phyloP scores from a whole-genome alignment of 2,888 invertebrate species.

The Hybos culiciformis region DNA sequence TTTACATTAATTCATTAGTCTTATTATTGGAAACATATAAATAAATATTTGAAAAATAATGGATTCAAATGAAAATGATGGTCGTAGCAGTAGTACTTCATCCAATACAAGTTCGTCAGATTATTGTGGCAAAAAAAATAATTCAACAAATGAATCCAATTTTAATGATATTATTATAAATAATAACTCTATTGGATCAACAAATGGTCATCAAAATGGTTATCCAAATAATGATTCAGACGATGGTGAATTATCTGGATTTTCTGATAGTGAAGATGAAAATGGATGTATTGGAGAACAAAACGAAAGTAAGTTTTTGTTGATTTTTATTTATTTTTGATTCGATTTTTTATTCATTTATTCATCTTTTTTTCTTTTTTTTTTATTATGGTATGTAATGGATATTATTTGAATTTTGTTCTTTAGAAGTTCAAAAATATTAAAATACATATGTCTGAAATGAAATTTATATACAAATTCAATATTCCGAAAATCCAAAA shows the following conservation, averaged over 20 bases:
- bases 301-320: slow-evolving; percentile 20
- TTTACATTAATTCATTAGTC: too few species aligned
- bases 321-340: background rate
- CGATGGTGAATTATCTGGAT: slow-evolving; percentile 40
- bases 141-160: background rate
- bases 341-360: too few species aligned
- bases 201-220: too few species aligned
- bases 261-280: slow-evolving; percentile 73
- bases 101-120: background rate
- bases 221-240: slow-evolving; percentile 16
- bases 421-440: too few species aligned
- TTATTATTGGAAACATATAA: too few species aligned
- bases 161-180: background rate
- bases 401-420: too few species aligned
- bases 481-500: background rate
- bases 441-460: background rate
- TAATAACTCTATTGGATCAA: too few species aligned
- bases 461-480: too few species aligned
- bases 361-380: too few species aligned
- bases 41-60: too few species aligned
- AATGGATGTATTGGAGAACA: slow-evolving; percentile 29
- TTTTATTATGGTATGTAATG: too few species aligned
- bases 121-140: too few species aligned
- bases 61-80: background rate
- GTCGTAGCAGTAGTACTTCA: background rate